Percentiles rank a stretch among this genome's conserved stretches.
Conservation (phyloP, 2,888 invertebrate genomes). For the Noctua comes region DNA sequence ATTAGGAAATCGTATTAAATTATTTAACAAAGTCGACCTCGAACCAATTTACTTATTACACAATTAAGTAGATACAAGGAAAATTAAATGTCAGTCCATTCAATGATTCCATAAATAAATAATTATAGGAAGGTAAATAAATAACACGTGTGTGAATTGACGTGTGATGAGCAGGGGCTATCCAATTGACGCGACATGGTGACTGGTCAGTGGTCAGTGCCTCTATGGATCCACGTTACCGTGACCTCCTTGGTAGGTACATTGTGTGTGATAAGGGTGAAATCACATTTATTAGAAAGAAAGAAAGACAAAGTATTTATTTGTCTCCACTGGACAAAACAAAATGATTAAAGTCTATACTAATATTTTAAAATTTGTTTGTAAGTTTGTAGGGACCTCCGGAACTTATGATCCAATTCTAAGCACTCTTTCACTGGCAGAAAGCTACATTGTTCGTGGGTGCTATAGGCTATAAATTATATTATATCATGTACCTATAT, state of each 20-base stretch:
- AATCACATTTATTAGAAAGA: not conserved
- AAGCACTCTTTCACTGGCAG: too few relatives aligned
- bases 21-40: not conserved
- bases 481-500: too few relatives aligned
- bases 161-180: not conserved
- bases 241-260: not conserved
- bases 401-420: too few relatives aligned
- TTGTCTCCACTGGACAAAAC: too few relatives aligned
- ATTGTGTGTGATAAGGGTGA: not conserved
- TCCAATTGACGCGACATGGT: slow-evolving; percentile 14
- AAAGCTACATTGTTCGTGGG: too few relatives aligned
- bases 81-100: slow-evolving; percentile 45
- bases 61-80: slow-evolving; percentile 24
- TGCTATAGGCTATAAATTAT: too few relatives aligned
- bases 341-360: too few relatives aligned
- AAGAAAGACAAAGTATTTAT: too few relatives aligned
- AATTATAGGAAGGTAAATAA: not conserved
- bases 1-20: not conserved
- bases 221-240: not conserved
- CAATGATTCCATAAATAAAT: slow-evolving; percentile 23
- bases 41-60: not conserved
- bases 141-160: slow-evolving; percentile 22
- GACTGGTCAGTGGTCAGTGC: slow-evolving; percentile 22
- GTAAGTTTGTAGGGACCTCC: too few relatives aligned
- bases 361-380: too few relatives aligned